Percentiles rank a stretch among this genome's conserved stretches.
These are phyloP conservation scores for Syngnathoides biaculeatus DNA, from an alignment of 2,113 vertebrate species.

Conservation along the genomic window DNA sequence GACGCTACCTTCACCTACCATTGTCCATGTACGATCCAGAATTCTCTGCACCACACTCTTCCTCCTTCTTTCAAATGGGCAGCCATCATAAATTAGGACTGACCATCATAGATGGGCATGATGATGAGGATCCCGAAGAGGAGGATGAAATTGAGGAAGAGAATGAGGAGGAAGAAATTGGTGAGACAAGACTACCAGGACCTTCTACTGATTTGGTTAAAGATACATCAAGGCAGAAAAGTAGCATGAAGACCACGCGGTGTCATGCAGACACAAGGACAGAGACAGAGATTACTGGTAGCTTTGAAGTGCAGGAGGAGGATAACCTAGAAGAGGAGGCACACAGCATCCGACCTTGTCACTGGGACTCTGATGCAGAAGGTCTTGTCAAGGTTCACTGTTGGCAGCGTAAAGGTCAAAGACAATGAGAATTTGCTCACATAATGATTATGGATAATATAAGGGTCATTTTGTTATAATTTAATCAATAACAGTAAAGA, in stretches of 20 bases:
- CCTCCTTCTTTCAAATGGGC: constrained; percentile 60
- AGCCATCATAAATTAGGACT: constrained; percentile 60
- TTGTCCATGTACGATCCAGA: constrained; percentile 78
- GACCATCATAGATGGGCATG: constrained; percentile 71
- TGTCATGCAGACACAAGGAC: constrained; percentile 50
- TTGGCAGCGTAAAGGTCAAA: constrained; percentile 50
- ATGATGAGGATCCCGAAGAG: constrained; percentile 51
- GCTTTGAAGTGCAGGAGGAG: constrained; percentile 33
- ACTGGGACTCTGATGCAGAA: constrained; percentile 56
- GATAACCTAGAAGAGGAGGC: constrained; percentile 66
- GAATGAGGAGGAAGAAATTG: constrained; percentile 41
- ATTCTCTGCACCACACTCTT: constrained; percentile 61
- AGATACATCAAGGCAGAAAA: constrained; percentile 54
- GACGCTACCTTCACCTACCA: constrained; percentile 86
- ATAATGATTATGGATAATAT: not conserved
- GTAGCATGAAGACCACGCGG: constrained; percentile 50
- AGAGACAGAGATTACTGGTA: constrained; percentile 65
- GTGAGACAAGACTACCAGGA: constrained; percentile 37
- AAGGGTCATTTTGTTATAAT: no score
- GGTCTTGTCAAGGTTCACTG: constrained; percentile 55
- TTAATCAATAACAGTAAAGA: no score
- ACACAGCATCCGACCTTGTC: constrained; percentile 49
- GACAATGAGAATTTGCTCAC: constrained; percentile 35
- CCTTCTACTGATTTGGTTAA: constrained; percentile 56
- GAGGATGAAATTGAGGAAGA: constrained; percentile 31